Evolutionary conservation across 2,797 vertebrate species (phyloP), one percentile per base, ranked within the genome.

Genomic region (Phyllotis vaccarum): DNA sequence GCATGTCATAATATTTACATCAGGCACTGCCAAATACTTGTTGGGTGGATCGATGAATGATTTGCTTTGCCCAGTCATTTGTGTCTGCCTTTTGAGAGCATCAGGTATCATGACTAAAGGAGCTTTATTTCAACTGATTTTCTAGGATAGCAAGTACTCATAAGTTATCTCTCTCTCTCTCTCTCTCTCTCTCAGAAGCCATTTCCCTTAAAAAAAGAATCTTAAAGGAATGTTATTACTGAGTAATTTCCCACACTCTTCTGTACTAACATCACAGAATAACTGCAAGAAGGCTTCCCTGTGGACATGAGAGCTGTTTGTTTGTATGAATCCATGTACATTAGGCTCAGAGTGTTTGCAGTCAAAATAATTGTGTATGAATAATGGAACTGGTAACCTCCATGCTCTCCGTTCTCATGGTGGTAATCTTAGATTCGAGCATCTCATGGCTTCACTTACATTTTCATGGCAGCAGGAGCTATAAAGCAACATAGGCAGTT

Each of bases 131-230:
- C 79, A 81, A 64, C 52, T 81, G 31, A 64, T 68, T 1, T 72
- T 8, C 43, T 64, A 81, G 80, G 49, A 70, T 81, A 78, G 89
- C 31, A 52, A 68, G 43, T 34, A 52, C 31, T n/a, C 62, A n/a
- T n/a, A 19, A 68, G 11, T 85, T n/a, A n/a, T 34, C 12, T n/a
- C 34, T 80, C 86, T 83, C 85, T 40, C 56, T 19, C 11, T 34
- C 46, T n/a, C 34, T 80, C 86, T 83, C 85, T 40, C 56, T 19
- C 11, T 34, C 46, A 49, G 68, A 96, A 95, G 13, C 9, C 17
- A 54, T 90, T 93, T 94, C 34, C 40, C 62, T 81, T 82, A 76
- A 95, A 97, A 86, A 60, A 58, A 49, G 9, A 49, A 58, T 37
- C 78, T 74, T 90, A 76, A 96, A 96, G 89, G 43, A 70, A 58